Percentiles rank a stretch among this genome's conserved stretches.
Conservation (phyloP, 2,113 vertebrate genomes). For the Atrichornis clamosus region DNA sequence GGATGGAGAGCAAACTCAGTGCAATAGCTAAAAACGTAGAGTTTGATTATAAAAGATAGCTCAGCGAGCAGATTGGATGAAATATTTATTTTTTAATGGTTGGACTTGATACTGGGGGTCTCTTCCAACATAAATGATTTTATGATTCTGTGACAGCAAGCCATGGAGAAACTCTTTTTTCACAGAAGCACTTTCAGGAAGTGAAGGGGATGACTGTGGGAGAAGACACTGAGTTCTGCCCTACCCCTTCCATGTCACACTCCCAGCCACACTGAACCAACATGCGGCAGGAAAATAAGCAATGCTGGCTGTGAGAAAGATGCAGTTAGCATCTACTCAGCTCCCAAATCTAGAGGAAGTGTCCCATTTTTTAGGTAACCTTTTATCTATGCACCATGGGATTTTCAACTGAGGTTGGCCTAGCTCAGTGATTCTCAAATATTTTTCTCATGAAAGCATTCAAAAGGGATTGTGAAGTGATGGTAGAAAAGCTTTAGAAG, state of each 20-base stretch:
- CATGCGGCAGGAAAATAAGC: neutral
- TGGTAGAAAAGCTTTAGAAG: constrained; percentile 16
- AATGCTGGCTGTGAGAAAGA: neutral
- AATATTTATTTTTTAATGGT: neutral
- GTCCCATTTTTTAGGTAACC: neutral
- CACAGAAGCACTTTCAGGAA: neutral
- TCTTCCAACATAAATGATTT: neutral
- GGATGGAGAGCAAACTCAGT: constrained; percentile 20
- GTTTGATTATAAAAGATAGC: neutral
- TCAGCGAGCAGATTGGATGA: constrained; percentile 9
- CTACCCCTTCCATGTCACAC: neutral
- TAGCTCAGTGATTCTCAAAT: neutral
- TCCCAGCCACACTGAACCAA: neutral
- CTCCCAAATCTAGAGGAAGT: neutral
- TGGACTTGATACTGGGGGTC: neutral
- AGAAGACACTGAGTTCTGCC: neutral
- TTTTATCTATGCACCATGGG: neutral
- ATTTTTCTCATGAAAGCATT: constrained; percentile 16
- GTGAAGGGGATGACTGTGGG: neutral
- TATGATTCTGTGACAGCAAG: neutral
- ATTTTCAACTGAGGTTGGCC: neutral
- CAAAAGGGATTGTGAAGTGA: neutral
- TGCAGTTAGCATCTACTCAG: neutral
- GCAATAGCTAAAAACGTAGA: constrained; percentile 25
- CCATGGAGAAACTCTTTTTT: neutral